Conservation (phyloP, 2,113 vertebrate genomes). For the Agelaius phoeniceus region DNA sequence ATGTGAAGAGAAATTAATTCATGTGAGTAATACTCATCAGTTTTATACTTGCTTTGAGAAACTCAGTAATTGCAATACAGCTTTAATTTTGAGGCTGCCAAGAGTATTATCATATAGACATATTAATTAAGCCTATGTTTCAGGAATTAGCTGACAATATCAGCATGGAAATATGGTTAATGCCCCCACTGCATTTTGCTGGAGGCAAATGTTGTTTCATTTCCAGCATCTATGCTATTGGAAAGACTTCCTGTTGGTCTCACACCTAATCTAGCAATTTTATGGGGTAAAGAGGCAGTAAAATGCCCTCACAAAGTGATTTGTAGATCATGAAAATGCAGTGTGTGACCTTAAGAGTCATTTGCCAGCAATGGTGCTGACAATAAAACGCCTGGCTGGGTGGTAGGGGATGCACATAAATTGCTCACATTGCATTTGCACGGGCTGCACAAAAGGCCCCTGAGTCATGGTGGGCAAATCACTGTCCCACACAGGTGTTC, state of each 20-base stretch:
- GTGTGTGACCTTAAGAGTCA: conserved; percentile 28
- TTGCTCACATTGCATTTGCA: not conserved
- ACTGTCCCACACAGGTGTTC: not conserved
- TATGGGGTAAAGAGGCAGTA: conserved; percentile 20
- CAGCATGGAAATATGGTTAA: not conserved
- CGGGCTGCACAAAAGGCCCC: not conserved
- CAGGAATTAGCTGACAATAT: not conserved
- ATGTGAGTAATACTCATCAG: not conserved
- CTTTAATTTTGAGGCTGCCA: not conserved
- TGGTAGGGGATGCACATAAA: not conserved
- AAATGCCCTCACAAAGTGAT: conserved; percentile 12
- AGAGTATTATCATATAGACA: not conserved
- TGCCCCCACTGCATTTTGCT: not conserved
- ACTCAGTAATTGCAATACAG: not conserved
- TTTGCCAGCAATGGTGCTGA: not conserved
- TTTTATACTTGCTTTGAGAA: not conserved
- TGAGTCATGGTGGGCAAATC: not conserved
- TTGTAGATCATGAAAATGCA: conserved; percentile 41
- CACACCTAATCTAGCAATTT: not conserved
- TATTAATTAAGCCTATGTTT: not conserved
- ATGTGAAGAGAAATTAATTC: not conserved
- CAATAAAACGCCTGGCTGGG: not conserved
- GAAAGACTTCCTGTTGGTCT: not conserved
- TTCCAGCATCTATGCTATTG: not conserved
- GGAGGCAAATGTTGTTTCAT: not conserved